phyloP scores from a whole-genome alignment of 2,797 vertebrate genomes.

The Coreius guichenoti region DNA sequence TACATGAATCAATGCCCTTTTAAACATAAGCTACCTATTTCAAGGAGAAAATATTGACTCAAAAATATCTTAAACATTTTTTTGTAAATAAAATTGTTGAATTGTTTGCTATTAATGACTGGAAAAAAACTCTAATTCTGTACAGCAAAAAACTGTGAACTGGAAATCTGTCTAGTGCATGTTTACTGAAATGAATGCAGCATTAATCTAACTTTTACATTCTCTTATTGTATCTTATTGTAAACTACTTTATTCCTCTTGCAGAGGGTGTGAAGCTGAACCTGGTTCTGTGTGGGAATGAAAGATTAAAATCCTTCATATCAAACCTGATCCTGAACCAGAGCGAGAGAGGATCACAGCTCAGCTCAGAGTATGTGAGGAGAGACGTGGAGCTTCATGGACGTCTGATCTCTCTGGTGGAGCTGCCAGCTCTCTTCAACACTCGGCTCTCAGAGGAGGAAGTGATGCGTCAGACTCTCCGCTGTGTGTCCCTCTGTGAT shows the following conservation, averaged over 20 bases:
- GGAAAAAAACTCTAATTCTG: too few species aligned
- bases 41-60: too few species aligned
- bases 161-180: too few species aligned
- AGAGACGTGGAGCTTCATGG: background rate
- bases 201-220: too few species aligned
- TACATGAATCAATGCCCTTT: too few species aligned
- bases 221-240: background rate
- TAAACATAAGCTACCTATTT: too few species aligned
- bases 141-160: too few species aligned
- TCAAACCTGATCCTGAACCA: background rate
- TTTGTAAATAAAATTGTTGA: too few species aligned
- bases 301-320: background rate
- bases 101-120: too few species aligned
- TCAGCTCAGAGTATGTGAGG: background rate
- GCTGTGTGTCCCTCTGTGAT: background rate
- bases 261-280: background rate
- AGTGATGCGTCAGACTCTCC: background rate
- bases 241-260: background rate
- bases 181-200: too few species aligned
- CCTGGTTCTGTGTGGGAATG: background rate
- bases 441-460: background rate
- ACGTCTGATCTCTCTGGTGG: background rate
- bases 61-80: too few species aligned
- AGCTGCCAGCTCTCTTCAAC: background rate
- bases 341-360: background rate